Conservation (phyloP, 2,888 invertebrate species). For the Aproaerema taeniolella region DNA sequence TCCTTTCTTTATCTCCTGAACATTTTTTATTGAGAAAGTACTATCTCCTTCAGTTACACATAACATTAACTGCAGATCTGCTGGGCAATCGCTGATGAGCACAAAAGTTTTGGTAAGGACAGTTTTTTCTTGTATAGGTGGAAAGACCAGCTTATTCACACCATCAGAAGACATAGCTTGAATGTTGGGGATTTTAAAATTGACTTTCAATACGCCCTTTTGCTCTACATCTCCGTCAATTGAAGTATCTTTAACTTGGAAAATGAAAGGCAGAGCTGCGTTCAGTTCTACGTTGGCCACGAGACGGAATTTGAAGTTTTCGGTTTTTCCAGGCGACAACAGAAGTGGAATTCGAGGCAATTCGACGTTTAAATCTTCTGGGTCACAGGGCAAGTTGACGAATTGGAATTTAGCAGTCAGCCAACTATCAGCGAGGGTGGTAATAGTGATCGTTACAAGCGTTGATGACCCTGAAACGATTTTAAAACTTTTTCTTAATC, state of each 20-base stretch:
- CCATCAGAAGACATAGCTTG: conserved; percentile 61
- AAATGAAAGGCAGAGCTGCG: conserved; percentile 38
- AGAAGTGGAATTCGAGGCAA: conserved; percentile 54
- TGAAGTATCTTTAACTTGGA: conserved; percentile 50
- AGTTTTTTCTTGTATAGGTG: conserved; percentile 43
- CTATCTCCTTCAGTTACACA: conserved; percentile 45
- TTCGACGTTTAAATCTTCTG: conserved; percentile 46
- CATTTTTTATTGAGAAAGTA: conserved; percentile 49
- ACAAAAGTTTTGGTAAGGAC: conserved; percentile 46
- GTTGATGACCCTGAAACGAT: conserved; percentile 44
- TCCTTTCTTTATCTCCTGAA: conserved; percentile 56
- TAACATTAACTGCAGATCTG: conserved; percentile 51
- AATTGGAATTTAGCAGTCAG: conserved; percentile 55
- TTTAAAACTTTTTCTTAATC: no score
- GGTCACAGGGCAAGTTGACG: conserved; percentile 35
- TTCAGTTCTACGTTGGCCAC: conserved; percentile 50
- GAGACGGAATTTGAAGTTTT: conserved; percentile 46
- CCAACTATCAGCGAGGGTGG: conserved; percentile 56
- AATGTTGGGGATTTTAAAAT: conserved; percentile 53
- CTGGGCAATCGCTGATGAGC: conserved; percentile 56
- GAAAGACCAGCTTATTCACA: conserved; percentile 49
- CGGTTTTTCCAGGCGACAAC: conserved; percentile 52
- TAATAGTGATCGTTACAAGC: conserved; percentile 41
- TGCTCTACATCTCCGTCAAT: conserved; percentile 48
- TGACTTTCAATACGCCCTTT: conserved; percentile 38